Base-by-base conservation (phyloP, 53 echinoderm and acorn worm genomes). In the Hippasteria phrygiana region DNA sequence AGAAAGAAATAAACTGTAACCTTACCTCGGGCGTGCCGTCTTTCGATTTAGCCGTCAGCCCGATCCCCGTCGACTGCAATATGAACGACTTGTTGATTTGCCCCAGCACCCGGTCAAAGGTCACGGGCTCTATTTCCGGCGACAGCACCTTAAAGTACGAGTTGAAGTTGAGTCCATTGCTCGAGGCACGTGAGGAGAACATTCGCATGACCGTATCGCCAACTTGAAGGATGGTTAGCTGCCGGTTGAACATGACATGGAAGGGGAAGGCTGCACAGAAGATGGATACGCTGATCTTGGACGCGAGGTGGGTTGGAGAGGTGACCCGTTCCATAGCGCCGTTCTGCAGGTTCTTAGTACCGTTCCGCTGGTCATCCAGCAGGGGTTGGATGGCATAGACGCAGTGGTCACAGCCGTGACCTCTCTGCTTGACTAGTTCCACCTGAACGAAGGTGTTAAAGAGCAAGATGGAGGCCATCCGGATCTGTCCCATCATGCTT, bases 401-500 rank as follows among this genome's bases (percentile, higher is more conserved):
- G 35, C 87, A 90, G 66, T 90, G 87, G 59, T 87, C 90, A 10
- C 87, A 90, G 69, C 90, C 87, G 39, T 90, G 87, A 28, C 93
- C 93, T 20, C 63, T 36, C 14, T 90, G 90, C 73, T 93, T 87
- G 24, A 87, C 90, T 66, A 93, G 73, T 74, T 93, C 87, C n/a
- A 96, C 96, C 66, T 96, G 93, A 62, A 96, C 96, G 88, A 95
- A 96, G 70, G 96, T 90, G 79, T 95, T 94, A 55, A 96, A 96
- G 75, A 96, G 91, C 29, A 96, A 71, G 75, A 95, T 93, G 62
- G 96, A 96, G 55, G 94, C 92, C 96, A 95, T 96, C 56, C 90
- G 88, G 77, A 96, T 91, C 87, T 96, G 96, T 81, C 96, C 96
- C 78, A 93, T 87, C 96, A 96, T 96, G 88, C 96, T 95, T 74